A percentile compares a stretch with the other conserved stretches of the same genome.
phyloP scores from a whole-genome alignment of 53 echinoderm and acorn worm species.

The Mesocentrotus franciscanus region DNA sequence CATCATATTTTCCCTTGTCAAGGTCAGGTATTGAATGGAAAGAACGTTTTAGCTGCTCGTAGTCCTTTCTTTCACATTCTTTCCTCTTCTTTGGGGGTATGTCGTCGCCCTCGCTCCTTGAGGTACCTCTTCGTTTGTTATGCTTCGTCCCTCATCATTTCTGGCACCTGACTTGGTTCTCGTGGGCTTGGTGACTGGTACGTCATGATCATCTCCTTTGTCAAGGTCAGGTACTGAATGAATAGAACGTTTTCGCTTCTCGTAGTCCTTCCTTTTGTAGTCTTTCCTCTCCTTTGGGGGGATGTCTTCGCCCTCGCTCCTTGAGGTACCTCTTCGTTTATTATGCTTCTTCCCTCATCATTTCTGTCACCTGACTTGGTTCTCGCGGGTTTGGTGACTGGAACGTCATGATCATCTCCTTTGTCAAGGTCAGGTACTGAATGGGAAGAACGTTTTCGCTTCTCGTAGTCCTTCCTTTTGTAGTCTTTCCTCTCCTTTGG shows the following conservation, averaged over 20 bases:
- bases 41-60: neutral
- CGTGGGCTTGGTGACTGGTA: too few relatives aligned
- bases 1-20: neutral
- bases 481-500: too few relatives aligned
- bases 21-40: neutral
- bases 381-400: too few relatives aligned
- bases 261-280: neutral
- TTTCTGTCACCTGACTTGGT: neutral
- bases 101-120: neutral
- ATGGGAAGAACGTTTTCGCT: too few relatives aligned
- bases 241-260: neutral
- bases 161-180: neutral
- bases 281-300: neutral
- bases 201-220: neutral
- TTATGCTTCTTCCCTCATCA: neutral
- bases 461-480: neutral
- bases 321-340: neutral
- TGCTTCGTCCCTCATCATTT: neutral
- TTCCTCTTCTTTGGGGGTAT: constrained; percentile 7
- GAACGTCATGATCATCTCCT: neutral
- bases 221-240: neutral
- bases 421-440: too few relatives aligned
- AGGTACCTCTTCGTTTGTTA: neutral
- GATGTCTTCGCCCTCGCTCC: neutral
- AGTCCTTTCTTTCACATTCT: neutral